A percentile compares a stretch with the other conserved stretches of the same genome.
Conservation (phyloP, 2,888 invertebrate genomes). For the Scrobipalpa costella region DNA sequence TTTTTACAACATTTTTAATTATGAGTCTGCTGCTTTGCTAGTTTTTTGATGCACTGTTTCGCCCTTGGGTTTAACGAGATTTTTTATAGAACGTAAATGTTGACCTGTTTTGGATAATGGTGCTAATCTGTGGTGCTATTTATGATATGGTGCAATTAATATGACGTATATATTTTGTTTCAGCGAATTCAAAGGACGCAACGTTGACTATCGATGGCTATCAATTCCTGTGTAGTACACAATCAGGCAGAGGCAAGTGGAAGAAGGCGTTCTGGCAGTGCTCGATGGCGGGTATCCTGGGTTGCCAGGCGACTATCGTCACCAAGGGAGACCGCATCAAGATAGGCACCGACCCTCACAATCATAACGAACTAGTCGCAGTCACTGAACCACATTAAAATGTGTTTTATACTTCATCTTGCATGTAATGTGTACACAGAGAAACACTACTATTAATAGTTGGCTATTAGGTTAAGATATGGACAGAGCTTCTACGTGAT, state of each 20-base stretch:
- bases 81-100: too few species aligned
- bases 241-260: neutral
- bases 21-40: too few species aligned
- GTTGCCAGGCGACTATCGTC: neutral
- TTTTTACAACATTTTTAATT: neutral
- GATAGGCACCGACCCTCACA: constrained; percentile 6
- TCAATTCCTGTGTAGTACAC: neutral
- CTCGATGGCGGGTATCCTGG: neutral
- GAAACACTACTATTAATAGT: too few species aligned
- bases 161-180: neutral
- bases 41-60: too few species aligned
- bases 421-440: too few species aligned
- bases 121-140: too few species aligned
- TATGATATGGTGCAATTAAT: too few species aligned
- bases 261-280: neutral
- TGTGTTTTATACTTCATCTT: neutral
- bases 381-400: neutral
- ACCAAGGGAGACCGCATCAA: constrained; percentile 1
- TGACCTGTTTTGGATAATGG: too few species aligned
- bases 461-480: too few species aligned
- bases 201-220: neutral
- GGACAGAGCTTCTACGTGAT: too few species aligned
- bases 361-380: neutral
- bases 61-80: too few species aligned
- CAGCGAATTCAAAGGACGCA: neutral